A percentile compares a stretch with the other conserved stretches of the same genome.
phyloP scores from a whole-genome alignment of 1,140 invertebrate species.

The Diorhabda sublineata region DNA sequence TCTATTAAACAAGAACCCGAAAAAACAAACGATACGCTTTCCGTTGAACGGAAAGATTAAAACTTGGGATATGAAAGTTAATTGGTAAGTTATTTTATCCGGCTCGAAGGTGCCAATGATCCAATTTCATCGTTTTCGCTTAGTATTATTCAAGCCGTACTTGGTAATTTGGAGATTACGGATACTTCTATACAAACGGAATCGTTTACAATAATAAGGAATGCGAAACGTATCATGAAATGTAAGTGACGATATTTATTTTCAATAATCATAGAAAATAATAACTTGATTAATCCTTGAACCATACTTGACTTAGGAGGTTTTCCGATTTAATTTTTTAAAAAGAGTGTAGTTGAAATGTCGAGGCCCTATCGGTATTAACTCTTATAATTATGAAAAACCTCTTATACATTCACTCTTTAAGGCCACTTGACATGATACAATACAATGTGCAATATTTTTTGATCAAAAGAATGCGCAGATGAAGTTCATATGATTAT shows the following conservation, averaged over 20 bases:
- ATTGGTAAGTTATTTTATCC: slow-evolving; percentile 49
- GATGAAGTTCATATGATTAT: too few species aligned
- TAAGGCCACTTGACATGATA: too few species aligned
- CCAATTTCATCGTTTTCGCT: slow-evolving; percentile 29
- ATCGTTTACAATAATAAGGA: slow-evolving; percentile 63
- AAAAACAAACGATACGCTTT: slow-evolving; percentile 53
- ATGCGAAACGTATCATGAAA: slow-evolving; percentile 62
- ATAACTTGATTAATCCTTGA: too few species aligned
- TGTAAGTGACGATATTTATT: slow-evolving; percentile 52
- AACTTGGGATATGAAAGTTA: slow-evolving; percentile 59
- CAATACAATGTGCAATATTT: too few species aligned
- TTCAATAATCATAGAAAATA: neutral
- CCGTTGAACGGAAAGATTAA: slow-evolving; percentile 57
- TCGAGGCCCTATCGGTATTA: too few species aligned
- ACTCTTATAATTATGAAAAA: too few species aligned
- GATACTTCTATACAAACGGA: slow-evolving; percentile 67
- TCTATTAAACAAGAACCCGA: slow-evolving; percentile 55
- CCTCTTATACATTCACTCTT: too few species aligned
- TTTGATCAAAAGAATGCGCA: too few species aligned
- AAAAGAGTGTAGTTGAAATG: too few species aligned
- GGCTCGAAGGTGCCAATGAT: neutral
- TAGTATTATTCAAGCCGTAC: slow-evolving; percentile 69
- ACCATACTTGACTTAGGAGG: too few species aligned
- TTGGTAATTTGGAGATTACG: slow-evolving; percentile 64
- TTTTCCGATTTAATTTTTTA: too few species aligned